Evolutionary conservation across 2,797 vertebrate genomes (phyloP).

Genomic region (Picus viridis): DNA sequence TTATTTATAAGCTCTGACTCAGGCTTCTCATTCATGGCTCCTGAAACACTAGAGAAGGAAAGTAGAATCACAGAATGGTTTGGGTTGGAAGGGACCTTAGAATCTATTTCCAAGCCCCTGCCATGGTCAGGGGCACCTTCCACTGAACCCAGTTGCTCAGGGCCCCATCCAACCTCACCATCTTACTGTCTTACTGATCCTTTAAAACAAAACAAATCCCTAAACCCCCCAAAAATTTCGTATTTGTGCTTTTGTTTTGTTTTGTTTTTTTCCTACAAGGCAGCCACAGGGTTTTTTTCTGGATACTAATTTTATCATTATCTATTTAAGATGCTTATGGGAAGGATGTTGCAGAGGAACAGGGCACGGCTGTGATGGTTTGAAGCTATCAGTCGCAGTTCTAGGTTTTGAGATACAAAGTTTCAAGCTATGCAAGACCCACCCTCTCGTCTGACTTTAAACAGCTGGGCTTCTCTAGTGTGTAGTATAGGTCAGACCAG

Average conservation of each 20-base stretch:
- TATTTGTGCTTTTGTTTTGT: too few relatives aligned
- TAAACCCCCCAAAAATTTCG: too few relatives aligned
- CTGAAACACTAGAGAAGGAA: not conserved
- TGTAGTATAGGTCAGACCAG: not conserved
- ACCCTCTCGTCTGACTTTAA: not conserved
- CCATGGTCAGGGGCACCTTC: too few relatives aligned
- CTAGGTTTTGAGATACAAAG: not conserved
- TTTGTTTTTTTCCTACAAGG: not conserved
- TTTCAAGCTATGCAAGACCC: not conserved
- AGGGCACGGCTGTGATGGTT: not conserved
- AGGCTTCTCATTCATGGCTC: not conserved
- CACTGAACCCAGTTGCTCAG: too few relatives aligned
- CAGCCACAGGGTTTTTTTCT: not conserved
- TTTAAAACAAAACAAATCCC: not conserved
- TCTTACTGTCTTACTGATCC: not conserved
- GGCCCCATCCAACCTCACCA: too few relatives aligned
- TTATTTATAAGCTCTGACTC: not conserved
- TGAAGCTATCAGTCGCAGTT: not conserved
- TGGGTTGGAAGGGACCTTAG: too few relatives aligned
- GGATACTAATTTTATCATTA: not conserved
- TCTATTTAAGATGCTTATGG: not conserved
- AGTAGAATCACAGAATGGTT: not conserved
- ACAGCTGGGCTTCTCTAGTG: not conserved
- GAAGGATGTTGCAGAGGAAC: not conserved
- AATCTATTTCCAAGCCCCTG: too few relatives aligned